These are phyloP conservation scores for Psix sp. DNA, from an alignment of 1,140 invertebrate genomes.

Conservation along the genomic window DNA sequence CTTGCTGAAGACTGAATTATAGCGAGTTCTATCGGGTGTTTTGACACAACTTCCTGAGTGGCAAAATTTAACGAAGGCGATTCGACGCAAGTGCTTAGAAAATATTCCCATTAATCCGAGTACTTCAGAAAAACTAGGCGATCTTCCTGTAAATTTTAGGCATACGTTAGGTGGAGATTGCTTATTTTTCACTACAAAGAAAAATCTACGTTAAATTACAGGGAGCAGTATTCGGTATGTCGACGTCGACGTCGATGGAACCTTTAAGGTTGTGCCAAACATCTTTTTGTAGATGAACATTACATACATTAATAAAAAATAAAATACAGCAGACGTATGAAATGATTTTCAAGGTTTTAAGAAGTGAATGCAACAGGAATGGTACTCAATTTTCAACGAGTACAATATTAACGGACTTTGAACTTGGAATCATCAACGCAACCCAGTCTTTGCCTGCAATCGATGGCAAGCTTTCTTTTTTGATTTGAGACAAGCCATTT, in stretches of 20 bases:
- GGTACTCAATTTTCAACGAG: not conserved
- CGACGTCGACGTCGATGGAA: too few relatives aligned
- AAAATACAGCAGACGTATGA: conserved; percentile 11
- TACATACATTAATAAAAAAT: conserved; percentile 17
- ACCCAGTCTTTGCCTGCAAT: not conserved
- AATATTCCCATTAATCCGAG: not conserved
- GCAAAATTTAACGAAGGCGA: conserved; percentile 5
- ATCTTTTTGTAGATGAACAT: conserved; percentile 18
- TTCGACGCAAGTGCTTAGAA: not conserved
- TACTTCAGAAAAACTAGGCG: not conserved
- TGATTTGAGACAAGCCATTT: not conserved
- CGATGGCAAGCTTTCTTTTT: conserved; percentile 8
- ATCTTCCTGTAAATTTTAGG: not conserved
- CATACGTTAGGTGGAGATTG: not conserved
- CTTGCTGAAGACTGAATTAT: not conserved
- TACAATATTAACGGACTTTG: conserved; percentile 17
- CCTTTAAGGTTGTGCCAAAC: conserved; percentile 14
- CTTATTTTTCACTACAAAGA: conserved; percentile 8
- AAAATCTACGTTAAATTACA: conserved; percentile 1
- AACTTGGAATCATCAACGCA: conserved; percentile 22
- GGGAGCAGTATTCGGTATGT: conserved; percentile 3
- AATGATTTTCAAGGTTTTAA: conserved; percentile 8
- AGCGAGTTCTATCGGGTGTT: not conserved
- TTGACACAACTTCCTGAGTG: not conserved
- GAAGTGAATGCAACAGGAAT: not conserved